Evolutionary conservation across 2,113 vertebrate genomes (phyloP).

Genomic region (Notechis scutatus): DNA sequence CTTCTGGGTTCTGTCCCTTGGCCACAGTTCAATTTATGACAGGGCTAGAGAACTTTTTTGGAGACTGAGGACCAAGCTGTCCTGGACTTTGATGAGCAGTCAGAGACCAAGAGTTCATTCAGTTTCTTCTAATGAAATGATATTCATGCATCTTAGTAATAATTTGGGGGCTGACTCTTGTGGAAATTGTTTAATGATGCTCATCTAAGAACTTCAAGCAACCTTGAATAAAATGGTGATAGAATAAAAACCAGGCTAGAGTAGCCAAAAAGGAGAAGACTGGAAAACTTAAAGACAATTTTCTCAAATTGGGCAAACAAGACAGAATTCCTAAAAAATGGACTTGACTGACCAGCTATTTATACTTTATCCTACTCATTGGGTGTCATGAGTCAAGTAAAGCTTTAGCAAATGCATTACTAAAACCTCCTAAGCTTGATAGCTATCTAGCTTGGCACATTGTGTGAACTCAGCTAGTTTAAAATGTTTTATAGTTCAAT

Average conservation of each 20-base stretch:
- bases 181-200: neutral
- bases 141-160: neutral
- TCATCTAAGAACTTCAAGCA: neutral
- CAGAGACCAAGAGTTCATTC: neutral
- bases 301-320: neutral
- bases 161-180: neutral
- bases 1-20: neutral
- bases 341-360: neutral
- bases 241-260: neutral
- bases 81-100: neutral
- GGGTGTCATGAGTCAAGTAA: neutral
- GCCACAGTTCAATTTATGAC: neutral
- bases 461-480: neutral
- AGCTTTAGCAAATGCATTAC: neutral
- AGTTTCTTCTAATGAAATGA: neutral
- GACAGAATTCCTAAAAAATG: neutral
- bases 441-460: neutral
- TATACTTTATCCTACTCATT: neutral
- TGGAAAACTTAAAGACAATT: neutral
- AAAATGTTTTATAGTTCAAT: neutral
- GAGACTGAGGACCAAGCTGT: neutral
- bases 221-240: neutral
- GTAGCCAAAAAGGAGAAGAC: neutral
- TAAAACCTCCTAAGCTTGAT: neutral
- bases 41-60: neutral